A percentile compares a stretch with the other conserved stretches of the same genome.
Conservation (phyloP, 1,140 invertebrate genomes). For the Ridgeia piscesae region DNA sequence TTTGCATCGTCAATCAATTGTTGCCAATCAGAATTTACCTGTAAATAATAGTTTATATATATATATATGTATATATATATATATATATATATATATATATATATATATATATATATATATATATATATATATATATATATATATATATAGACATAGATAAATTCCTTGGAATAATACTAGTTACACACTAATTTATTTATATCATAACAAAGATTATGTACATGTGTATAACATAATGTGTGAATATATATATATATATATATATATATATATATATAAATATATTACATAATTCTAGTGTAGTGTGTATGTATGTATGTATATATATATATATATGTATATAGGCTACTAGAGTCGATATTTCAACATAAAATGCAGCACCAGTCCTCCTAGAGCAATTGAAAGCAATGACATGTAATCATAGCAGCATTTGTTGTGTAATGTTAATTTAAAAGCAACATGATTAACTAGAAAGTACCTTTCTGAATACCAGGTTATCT, state of each 20-base stretch:
- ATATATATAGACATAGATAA: neutral
- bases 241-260: neutral
- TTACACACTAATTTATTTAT: neutral
- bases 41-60: neutral
- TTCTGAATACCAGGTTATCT: too few relatives aligned
- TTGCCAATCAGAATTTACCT: conserved; percentile 11
- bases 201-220: neutral
- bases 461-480: too few relatives aligned
- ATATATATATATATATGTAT: too few relatives aligned
- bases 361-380: too few relatives aligned
- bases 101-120: neutral
- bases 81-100: neutral
- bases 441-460: too few relatives aligned
- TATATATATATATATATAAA: neutral
- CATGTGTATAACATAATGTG: neutral
- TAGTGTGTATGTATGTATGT: too few relatives aligned
- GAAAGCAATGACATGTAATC: too few relatives aligned
- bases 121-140: neutral
- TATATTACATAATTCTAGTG: neutral
- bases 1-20: neutral
- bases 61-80: neutral
- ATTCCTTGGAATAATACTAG: neutral
- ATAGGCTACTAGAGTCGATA: too few relatives aligned
- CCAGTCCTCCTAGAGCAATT: too few relatives aligned
- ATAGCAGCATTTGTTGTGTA: too few relatives aligned